A percentile compares a stretch with the other conserved stretches of the same genome.
These are phyloP conservation scores for Vulpes vulpes DNA, from an alignment of 2,113 vertebrate species.

Conservation along the genomic window DNA sequence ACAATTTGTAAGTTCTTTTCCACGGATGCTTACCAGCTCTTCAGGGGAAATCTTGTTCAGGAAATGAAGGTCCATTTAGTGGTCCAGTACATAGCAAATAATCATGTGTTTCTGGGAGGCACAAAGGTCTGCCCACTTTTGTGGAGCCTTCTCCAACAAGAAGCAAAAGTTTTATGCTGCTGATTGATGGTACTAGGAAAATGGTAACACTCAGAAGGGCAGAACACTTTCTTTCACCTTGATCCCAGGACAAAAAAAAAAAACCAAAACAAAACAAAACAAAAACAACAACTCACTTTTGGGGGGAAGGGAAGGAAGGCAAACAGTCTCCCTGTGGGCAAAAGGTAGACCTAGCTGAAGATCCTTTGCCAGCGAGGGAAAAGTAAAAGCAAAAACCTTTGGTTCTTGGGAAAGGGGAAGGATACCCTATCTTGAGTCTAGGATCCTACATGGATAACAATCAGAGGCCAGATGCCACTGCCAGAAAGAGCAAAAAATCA, in stretches of 20 bases:
- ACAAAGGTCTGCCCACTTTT: background rate
- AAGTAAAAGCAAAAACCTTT: background rate
- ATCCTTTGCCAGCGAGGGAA: background rate
- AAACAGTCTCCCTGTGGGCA: background rate
- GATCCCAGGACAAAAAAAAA: background rate
- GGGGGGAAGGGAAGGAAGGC: background rate
- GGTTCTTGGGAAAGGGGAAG: background rate
- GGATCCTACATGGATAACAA: background rate
- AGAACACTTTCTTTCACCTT: background rate
- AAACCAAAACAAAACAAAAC: no score
- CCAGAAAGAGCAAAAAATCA: background rate
- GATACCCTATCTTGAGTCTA: background rate
- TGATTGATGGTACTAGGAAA: background rate
- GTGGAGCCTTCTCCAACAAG: background rate
- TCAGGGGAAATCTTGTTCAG: background rate
- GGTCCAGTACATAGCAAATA: background rate
- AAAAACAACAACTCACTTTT: background rate
- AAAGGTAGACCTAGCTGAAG: background rate
- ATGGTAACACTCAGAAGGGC: background rate
- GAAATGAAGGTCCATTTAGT: background rate
- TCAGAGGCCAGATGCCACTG: background rate
- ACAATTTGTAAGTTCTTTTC: background rate
- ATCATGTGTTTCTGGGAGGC: background rate
- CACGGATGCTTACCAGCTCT: background rate
- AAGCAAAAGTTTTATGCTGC: background rate